Percentiles rank a stretch among this genome's conserved stretches.
Conservation (phyloP, 2,113 vertebrate species). For the Ciconia stormi region DNA sequence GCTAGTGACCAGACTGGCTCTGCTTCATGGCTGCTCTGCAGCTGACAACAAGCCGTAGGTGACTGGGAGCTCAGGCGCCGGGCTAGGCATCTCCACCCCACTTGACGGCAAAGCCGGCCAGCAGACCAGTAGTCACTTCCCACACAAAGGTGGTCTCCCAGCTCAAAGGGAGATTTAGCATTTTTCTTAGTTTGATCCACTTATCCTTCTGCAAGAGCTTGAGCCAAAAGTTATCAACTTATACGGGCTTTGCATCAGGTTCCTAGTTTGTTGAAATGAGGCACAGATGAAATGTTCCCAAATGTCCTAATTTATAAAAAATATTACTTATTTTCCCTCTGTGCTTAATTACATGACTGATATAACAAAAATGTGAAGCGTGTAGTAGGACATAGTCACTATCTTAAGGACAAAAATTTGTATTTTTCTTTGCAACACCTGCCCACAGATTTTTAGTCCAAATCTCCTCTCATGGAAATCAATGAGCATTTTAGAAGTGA, state of each 20-base stretch:
- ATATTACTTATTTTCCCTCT: neutral
- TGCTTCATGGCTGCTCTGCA: neutral
- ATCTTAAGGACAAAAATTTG: neutral
- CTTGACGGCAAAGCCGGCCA: accelerated
- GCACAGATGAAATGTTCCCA: neutral
- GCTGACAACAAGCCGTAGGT: neutral
- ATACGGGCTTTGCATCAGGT: neutral
- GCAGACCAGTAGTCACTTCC: neutral
- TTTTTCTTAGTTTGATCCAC: neutral
- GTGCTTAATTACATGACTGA: neutral
- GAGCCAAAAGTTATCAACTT: neutral
- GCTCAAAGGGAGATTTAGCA: neutral
- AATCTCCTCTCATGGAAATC: neutral
- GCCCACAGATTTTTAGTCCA: neutral
- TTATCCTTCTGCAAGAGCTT: neutral
- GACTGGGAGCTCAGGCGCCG: neutral
- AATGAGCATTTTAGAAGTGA: neutral
- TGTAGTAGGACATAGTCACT: neutral
- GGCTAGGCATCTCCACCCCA: neutral
- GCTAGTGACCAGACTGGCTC: neutral
- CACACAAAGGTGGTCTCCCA: accelerated
- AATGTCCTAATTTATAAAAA: neutral
- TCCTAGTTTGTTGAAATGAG: neutral
- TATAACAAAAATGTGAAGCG: neutral
- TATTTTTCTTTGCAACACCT: neutral